Conservation (phyloP, 2,797 vertebrate species). For the Myotis pilosus region DNA sequence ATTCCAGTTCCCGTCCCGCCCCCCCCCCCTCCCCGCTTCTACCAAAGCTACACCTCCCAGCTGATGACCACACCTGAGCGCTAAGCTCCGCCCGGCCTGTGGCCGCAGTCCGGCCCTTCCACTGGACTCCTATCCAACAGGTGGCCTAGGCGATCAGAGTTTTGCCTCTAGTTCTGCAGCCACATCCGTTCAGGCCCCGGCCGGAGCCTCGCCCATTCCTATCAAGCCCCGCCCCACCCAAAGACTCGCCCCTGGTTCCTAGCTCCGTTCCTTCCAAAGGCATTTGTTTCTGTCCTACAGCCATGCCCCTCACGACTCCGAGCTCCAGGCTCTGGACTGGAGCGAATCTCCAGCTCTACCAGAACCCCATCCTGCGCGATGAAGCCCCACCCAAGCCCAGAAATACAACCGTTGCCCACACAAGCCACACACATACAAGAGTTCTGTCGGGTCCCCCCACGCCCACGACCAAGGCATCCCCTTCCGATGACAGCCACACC, state of each 20-base stretch:
- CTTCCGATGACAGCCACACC: neutral
- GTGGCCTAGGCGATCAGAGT: too few species aligned
- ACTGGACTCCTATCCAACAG: too few species aligned
- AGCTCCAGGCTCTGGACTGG: neutral
- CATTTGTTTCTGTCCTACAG: neutral
- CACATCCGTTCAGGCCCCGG: neutral
- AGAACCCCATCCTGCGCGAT: neutral
- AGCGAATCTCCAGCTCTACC: neutral
- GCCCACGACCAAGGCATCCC: neutral
- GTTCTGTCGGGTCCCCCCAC: neutral
- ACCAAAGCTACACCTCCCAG: neutral
- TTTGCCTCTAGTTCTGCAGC: neutral
- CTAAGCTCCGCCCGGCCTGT: neutral
- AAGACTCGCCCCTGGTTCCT: accelerated
- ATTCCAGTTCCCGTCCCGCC: neutral
- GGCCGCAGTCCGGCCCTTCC: neutral
- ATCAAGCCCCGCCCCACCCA: neutral
- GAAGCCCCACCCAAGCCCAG: neutral
- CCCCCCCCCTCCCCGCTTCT: too few species aligned
- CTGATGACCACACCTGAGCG: neutral
- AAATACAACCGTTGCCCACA: neutral
- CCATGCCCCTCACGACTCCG: neutral
- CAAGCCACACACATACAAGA: neutral
- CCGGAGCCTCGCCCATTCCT: neutral
- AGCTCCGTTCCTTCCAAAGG: neutral